Evolutionary conservation across 2,113 vertebrate species (phyloP).

Genomic region (Cyanoramphus novaezelandiae): DNA sequence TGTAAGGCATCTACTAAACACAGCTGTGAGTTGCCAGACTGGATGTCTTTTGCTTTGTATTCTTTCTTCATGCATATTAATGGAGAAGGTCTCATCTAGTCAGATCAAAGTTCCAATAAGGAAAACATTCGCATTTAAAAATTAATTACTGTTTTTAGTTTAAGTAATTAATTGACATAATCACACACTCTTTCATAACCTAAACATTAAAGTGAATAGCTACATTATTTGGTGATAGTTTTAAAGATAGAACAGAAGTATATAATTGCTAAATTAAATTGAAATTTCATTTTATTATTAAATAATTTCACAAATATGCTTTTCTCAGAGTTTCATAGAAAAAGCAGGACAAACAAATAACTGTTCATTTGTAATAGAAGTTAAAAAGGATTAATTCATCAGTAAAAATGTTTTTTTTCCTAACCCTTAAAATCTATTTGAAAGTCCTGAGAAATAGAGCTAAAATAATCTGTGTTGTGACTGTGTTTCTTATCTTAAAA

Average conservation of each 20-base stretch:
- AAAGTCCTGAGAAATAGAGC: not conserved
- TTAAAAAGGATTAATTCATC: slow-evolving; percentile 33
- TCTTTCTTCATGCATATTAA: slow-evolving; percentile 60
- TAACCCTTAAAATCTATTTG: not conserved
- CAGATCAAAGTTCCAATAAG: slow-evolving; percentile 29
- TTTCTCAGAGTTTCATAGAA: not conserved
- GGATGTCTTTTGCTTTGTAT: slow-evolving; percentile 20
- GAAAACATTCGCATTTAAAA: slow-evolving; percentile 48
- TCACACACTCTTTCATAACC: slow-evolving; percentile 41
- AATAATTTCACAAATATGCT: not conserved
- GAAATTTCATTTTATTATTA: slow-evolving; percentile 6
- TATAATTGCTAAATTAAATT: slow-evolving; percentile 40
- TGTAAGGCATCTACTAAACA: slow-evolving; percentile 38
- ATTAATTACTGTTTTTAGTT: slow-evolving; percentile 59
- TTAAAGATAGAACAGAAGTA: slow-evolving; percentile 9
- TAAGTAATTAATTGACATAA: slow-evolving; percentile 58
- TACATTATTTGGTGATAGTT: slow-evolving; percentile 20
- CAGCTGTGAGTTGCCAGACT: slow-evolving; percentile 46
- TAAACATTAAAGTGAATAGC: slow-evolving; percentile 40
- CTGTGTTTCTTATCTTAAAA: slow-evolving; percentile 58
- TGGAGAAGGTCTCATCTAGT: slow-evolving; percentile 41
- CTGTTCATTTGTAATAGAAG: not conserved
- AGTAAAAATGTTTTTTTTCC: not conserved
- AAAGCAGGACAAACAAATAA: slow-evolving; percentile 30
- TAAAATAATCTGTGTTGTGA: slow-evolving; percentile 12